These are phyloP conservation scores for Thera obeliscata DNA, from an alignment of 2,888 invertebrate species.

Conservation along the genomic window DNA sequence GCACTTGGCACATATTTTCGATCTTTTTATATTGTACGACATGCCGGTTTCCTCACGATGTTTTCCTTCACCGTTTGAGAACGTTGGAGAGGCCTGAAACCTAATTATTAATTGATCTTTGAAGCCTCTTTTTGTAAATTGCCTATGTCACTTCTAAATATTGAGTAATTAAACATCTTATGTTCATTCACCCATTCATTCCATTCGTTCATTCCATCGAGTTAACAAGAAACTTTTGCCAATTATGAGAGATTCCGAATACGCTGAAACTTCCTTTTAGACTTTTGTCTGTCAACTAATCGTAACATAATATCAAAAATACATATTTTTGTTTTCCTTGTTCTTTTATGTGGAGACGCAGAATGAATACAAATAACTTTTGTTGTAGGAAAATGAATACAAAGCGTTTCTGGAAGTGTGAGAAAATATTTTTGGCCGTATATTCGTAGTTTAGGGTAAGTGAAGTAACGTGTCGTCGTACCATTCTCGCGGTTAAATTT, in stretches of 20 bases:
- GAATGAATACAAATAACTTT: constrained; percentile 44
- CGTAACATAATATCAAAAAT: constrained; percentile 55
- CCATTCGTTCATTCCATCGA: constrained; percentile 54
- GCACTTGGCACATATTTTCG: no score
- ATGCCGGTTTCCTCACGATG: no score
- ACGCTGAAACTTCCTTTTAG: constrained; percentile 57
- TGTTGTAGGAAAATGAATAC: constrained; percentile 41
- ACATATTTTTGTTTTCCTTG: constrained; percentile 47
- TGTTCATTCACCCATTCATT: constrained; percentile 64
- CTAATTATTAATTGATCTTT: background rate
- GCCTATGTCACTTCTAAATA: constrained; percentile 53
- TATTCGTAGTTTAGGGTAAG: constrained; percentile 29
- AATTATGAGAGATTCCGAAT: constrained; percentile 57
- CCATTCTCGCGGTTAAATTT: constrained; percentile 14
- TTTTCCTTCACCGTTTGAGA: no score
- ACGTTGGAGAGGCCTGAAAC: no score
- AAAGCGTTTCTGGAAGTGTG: constrained; percentile 32
- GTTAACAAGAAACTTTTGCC: constrained; percentile 60
- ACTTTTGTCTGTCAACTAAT: constrained; percentile 62
- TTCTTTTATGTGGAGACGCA: constrained; percentile 42
- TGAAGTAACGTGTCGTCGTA: constrained; percentile 12
- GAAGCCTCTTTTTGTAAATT: background rate
- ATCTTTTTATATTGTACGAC: no score
- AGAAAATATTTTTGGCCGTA: constrained; percentile 28
- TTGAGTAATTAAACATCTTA: constrained; percentile 67